Evolutionary conservation across 2,113 vertebrate species (phyloP).

Genomic region (Elaphurus davidianus): DNA sequence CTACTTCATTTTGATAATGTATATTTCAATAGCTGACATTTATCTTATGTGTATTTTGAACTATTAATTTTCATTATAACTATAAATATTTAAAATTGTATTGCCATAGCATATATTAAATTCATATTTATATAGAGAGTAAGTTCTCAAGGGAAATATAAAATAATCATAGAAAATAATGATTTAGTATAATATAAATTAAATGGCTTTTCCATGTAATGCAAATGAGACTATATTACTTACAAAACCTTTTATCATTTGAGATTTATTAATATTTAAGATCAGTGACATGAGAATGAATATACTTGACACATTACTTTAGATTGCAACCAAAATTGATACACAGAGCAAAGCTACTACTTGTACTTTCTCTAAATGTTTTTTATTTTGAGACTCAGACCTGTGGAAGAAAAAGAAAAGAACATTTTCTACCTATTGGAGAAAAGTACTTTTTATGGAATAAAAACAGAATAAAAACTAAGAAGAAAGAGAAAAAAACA

Average conservation of each 20-base stretch:
- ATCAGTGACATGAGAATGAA: not conserved
- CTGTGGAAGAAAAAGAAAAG: not conserved
- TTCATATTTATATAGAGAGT: not conserved
- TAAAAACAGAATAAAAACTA: not conserved
- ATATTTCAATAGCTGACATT: not conserved
- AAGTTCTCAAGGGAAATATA: not conserved
- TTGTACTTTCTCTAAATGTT: not conserved
- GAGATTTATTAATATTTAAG: not conserved
- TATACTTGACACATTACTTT: not conserved
- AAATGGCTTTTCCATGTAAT: not conserved
- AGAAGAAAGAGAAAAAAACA: not conserved
- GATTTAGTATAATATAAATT: not conserved
- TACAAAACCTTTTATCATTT: not conserved
- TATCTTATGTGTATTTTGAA: not conserved
- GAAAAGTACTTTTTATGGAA: not conserved
- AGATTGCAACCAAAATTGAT: not conserved
- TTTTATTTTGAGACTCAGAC: not conserved
- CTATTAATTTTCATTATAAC: not conserved
- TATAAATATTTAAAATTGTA: not conserved
- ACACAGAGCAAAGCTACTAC: not conserved
- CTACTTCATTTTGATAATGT: not conserved
- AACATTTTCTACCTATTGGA: not conserved
- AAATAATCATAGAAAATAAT: not conserved
- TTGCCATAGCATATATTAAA: not conserved
- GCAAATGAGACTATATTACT: not conserved